Percentiles rank a stretch among this genome's conserved stretches.
Evolutionary conservation across 2,888 invertebrate species (phyloP).

Genomic region (Drosophila maculinotata): DNA sequence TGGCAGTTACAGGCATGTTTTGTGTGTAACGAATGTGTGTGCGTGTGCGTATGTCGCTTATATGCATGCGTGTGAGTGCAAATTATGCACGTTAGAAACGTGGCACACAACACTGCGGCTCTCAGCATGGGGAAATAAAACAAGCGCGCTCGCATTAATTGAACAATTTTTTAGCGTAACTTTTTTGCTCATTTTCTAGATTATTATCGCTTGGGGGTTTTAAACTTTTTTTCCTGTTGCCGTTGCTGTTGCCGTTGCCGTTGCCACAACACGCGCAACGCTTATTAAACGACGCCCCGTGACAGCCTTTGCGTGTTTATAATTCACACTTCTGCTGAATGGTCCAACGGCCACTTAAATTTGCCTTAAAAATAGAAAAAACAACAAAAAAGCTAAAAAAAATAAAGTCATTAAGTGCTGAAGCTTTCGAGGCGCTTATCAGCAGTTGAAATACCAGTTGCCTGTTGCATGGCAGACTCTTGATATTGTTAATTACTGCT

Average conservation of each 20-base stretch:
- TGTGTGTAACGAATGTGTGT: constrained; percentile 1
- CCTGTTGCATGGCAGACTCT: constrained; percentile 48
- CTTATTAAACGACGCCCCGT: constrained; percentile 56
- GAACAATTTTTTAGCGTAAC: constrained; percentile 69
- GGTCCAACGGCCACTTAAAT: constrained; percentile 44
- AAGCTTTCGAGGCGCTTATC: constrained; percentile 50
- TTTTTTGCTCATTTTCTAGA: constrained; percentile 60
- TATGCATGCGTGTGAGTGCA: constrained; percentile 23
- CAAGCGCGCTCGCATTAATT: constrained; percentile 68
- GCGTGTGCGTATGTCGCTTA: constrained; percentile 1
- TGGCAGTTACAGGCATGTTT: constrained; percentile 50
- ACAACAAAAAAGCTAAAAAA: constrained; percentile 15
- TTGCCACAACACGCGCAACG: constrained; percentile 43
- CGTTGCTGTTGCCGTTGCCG: constrained; percentile 2
- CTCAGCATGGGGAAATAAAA: constrained; percentile 17
- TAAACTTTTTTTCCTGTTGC: constrained; percentile 36
- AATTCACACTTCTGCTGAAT: constrained; percentile 73
- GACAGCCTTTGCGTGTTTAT: constrained; percentile 71
- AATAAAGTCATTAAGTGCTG: constrained; percentile 66
- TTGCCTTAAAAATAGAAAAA: constrained; percentile 13
- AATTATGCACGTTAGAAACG: constrained; percentile 67
- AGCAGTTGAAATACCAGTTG: constrained; percentile 36
- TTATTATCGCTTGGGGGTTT: constrained; percentile 64
- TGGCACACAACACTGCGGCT: constrained; percentile 47
- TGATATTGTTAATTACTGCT: constrained; percentile 37